Base-by-base conservation (phyloP, 2,888 invertebrate genomes). In the Mamestra brassicae region DNA sequence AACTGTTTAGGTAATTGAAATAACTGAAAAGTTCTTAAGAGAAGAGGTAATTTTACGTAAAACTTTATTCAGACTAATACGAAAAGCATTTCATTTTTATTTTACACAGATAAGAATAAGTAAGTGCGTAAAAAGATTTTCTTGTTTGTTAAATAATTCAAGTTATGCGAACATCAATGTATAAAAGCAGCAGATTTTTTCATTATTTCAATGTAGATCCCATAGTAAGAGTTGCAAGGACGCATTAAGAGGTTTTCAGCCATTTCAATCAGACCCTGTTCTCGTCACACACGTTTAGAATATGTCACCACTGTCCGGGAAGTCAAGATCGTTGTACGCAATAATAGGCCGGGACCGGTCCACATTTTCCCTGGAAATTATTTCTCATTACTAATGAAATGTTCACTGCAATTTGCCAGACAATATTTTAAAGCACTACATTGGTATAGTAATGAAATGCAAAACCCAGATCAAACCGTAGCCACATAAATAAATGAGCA, bases 301-400 rank as follows among this genome's bases (percentile, higher is more conserved):
- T 94, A 98, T 97, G 94, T 98, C 98, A 93, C 97, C 97, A 96
- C 96, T 97, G 94, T 98, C 98, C 96, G 98, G 98, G 94, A 98
- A 98, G 97, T 99, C 98, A 97, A 99, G 97, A 97, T 99, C 99
- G 97, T 98, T 98, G 97, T 99, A 99, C 94, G 98, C 98, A 95
- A 98, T 97, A 94, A 98, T 97, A 94, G 98, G 97, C 95, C 98
- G 97, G 94, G 97, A 97, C 90, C 97, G 97, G 93, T 97, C 97
- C 97, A 97, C 96, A 94, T 97, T 97, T 93, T 97, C 95, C 97
- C 97, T 97, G 97, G 89, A 97, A 97, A 95, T 93, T 90, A 93
- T 94, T 92, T 85, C 93, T 91, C 91, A 89, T 81, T 89, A 84
- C 92, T 95, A 88, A 93, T 85, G 89, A 91, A 81, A 89, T 84